Base-by-base conservation (phyloP, 2,888 invertebrate species). In the Andrena bicolor region DNA sequence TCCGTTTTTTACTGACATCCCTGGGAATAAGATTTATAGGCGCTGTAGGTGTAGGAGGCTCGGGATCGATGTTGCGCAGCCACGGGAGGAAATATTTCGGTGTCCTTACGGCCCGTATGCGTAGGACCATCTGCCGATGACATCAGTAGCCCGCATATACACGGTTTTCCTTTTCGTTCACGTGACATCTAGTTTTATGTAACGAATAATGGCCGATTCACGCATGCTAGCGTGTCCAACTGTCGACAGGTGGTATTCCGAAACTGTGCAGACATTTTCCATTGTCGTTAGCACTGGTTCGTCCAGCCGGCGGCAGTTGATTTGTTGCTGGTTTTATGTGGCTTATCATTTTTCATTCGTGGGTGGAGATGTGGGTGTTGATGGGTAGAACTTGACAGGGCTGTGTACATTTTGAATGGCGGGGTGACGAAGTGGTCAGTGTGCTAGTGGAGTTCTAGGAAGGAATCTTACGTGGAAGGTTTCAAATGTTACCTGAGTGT, bases 91-190 rank as follows among this genome's bases (percentile, higher is more conserved):
- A 80, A 75, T 80, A 71, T 82, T 80, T 71, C 63, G 28, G 51
- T 70, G 72, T 71, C 61, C 56, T 82, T 80, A 71, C 56, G 63
- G 41, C 80, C 75, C 70, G 75, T 71, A 71, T 75, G 58, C 49
- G 66, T 48, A 56, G 80, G 66, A 75, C 70, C 82, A 80, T 82
- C 76, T 82, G 82, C 60, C 76, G 68, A 53, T 76, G 80, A 72
- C 76, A 76, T 82, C 82, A 30, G 58, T 58, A n/a, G 48, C 80
- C 80, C 80, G 71, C 76, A 80, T 76, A 2, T 65, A 69, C 66
- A 60, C 16, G 65, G n/a, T 56, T 65, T 74, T 70, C 32, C 79
- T 70, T 82, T 71, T 61, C 51, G 49, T 8, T 49, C 51, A 8
- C 10, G 64, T 41, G 53, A 49, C 60, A 5, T 69, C 41, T 49